Evolutionary conservation across 2,797 vertebrate species (phyloP), one percentile per base, ranked within the genome.

Genomic region (Botia kubotai): DNA sequence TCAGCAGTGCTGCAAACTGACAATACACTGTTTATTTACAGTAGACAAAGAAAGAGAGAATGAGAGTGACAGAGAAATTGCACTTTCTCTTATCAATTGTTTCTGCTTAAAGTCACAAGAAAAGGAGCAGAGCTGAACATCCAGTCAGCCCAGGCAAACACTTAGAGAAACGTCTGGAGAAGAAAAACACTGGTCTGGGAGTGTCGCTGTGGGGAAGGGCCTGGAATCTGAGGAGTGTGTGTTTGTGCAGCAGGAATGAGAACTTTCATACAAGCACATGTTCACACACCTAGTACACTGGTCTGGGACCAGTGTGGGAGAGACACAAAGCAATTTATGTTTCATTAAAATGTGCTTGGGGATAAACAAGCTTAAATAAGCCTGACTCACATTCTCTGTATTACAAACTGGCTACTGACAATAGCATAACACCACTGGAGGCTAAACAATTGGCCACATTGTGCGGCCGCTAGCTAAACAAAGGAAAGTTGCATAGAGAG

Each of bases 131-230:
- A 29, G n/a, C 26, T 48, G 53, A 80, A 80, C 13, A 29, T 74
- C 6, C 3, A 72, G 43, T 53, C 36, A 33, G 50, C 13, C 19
- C 67, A 58, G 68, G 67, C 74, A 43, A 75, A 72, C 69, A n/a
- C 4, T 29, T 19, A 62, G 19, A 71, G 65, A 76, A 77, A n/a
- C 14, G 36, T 36, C 66, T 83, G 81, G 89, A 88, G 85, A 85
- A 77, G 83, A 67, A 90, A 90, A 94, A 92, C 90, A 91, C 91
- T 89, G 89, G 91, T 84, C 90, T 92, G 88, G 89, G 91, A 92
- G 91, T 89, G 71, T 86, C 68, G 7, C 62, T 26, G 48, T 36
- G 53, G 74, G 79, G 76, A 67, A 80, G 50, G 62, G 58, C 23
- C 67, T 70, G 77, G 83, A 81, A 84, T 82, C 69, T 80, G 62